Evolutionary conservation across 2,888 invertebrate species (phyloP), one percentile per base, ranked within the genome.

Genomic region (Philhelius pedissequus): DNA sequence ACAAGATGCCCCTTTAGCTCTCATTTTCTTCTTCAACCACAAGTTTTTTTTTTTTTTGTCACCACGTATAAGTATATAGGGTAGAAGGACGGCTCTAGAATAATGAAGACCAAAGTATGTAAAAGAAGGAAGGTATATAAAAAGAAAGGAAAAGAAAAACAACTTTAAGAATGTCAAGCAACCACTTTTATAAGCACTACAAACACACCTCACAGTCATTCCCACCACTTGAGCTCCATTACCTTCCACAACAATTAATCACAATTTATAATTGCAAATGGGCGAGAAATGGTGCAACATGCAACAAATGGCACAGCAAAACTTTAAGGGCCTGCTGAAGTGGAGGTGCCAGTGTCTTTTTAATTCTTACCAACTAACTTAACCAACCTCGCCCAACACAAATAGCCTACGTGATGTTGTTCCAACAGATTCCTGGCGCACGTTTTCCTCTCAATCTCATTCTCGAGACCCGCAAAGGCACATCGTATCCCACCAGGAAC

Each of bases 361-460:
- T 20, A 32, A 64, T 64, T n/a, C n/a, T n/a, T n/a, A 32, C 45
- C 62, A 43, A 22, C 9, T 27, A 20, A 18, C 20, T 22, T 22
- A 43, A 48, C 30, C 32, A 30, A 60, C 54, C 62, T 71, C 75
- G 54, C 83, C 20, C 52, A 52, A 52, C 27, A 30, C 71, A 75
- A 84, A 84, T 84, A 79, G 70, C 79, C 84, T 84, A 76, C 75
- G 75, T 84, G 84, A 75, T 75, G 84, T 75, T 84, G 75, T 80
- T 40, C 30, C 71, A 75, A 68, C 66, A 79, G 60, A 79, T 84
- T 68, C 66, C 68, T 76, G 75, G 75, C 60, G 60, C 80, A 71
- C 75, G 75, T 75, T 71, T 64, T 60, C 45, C 58, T 48, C 22
- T 45, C 60, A 45, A 30, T 71, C 64, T 75, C 74, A 35, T 32